Percentiles rank a stretch among this genome's conserved stretches.
These are phyloP conservation scores for Andinoacara biseriatus DNA, from an alignment of 2,113 vertebrate genomes.

Conservation along the genomic window DNA sequence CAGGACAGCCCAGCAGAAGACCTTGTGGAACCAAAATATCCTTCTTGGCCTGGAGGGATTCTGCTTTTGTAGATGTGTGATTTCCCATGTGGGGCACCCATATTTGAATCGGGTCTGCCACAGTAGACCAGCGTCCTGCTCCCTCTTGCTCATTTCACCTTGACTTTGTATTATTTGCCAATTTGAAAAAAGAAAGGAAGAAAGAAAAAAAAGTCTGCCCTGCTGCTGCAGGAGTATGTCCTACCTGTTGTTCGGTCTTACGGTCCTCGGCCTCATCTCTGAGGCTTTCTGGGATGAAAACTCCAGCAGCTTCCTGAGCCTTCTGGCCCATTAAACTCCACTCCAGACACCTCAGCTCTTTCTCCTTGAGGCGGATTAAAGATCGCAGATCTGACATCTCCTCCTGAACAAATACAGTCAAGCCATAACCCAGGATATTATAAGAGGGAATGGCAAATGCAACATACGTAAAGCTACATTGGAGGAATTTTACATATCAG, in stretches of 20 bases:
- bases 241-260: constrained; percentile 69
- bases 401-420: constrained; percentile 78
- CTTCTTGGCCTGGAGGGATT: constrained; percentile 71
- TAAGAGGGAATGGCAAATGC: background rate
- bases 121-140: constrained; percentile 63
- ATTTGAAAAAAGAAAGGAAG: background rate
- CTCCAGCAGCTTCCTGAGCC: constrained; percentile 77
- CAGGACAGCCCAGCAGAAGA: constrained; percentile 67
- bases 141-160: constrained; percentile 72
- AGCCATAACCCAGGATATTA: background rate
- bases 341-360: constrained; percentile 84
- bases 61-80: constrained; percentile 76
- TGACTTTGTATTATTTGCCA: constrained; percentile 66
- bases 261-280: constrained; percentile 69
- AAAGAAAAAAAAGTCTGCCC: background rate
- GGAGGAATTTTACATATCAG: background rate
- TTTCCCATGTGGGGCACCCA: constrained; percentile 73
- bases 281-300: constrained; percentile 81
- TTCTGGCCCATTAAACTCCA: constrained; percentile 79
- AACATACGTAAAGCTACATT: background rate
- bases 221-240: background rate
- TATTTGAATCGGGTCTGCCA: constrained; percentile 72
- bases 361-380: constrained; percentile 80
- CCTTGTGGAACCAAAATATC: constrained; percentile 78
- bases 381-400: constrained; percentile 83